Evolutionary conservation across 2,888 invertebrate species (phyloP).

Genomic region (Urechis unicinctus): DNA sequence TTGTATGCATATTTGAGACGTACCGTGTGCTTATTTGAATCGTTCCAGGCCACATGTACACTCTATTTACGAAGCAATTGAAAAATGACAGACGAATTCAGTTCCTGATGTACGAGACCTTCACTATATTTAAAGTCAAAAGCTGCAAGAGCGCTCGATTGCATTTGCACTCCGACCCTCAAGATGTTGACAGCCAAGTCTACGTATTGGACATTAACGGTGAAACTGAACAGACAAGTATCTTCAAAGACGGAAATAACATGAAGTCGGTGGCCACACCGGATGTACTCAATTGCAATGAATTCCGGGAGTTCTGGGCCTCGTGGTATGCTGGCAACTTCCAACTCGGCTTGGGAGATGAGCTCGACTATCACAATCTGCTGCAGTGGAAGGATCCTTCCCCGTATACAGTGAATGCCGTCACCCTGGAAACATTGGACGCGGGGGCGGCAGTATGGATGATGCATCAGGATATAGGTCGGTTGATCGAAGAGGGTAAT

Average conservation of each 20-base stretch:
- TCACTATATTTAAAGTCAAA: not conserved
- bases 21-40: too few species aligned
- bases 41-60: not conserved
- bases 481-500: too few species aligned
- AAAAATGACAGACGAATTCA: not conserved
- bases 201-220: not conserved
- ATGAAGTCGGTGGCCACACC: not conserved
- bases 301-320: not conserved
- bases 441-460: not conserved
- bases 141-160: not conserved
- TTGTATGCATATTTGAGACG: too few species aligned
- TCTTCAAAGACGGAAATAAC: not conserved
- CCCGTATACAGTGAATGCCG: not conserved
- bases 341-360: not conserved
- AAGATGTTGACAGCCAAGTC: not conserved
- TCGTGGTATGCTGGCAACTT: not conserved
- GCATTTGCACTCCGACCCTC: not conserved
- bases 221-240: not conserved
- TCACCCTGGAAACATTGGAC: not conserved
- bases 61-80: not conserved
- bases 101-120: not conserved
- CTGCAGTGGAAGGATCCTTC: not conserved
- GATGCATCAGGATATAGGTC: not conserved
- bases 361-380: not conserved
- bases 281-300: not conserved